Evolutionary conservation across 2,888 invertebrate genomes (phyloP).

Genomic region (Tenthredo livida): DNA sequence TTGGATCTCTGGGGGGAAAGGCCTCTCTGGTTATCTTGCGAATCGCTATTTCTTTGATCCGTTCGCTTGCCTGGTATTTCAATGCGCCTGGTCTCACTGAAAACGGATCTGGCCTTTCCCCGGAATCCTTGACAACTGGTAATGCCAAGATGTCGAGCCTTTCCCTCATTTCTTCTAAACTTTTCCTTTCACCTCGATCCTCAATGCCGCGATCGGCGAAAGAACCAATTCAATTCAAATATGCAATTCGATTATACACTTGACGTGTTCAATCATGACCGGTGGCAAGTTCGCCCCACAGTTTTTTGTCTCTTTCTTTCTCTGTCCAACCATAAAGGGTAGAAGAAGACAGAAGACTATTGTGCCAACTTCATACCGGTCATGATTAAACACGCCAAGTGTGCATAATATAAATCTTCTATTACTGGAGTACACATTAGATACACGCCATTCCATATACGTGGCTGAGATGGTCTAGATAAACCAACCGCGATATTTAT

Average conservation of each 20-base stretch:
- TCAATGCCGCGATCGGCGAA: background rate
- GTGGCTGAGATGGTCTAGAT: background rate
- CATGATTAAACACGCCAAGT: too few species aligned
- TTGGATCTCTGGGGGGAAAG: conserved; percentile 58
- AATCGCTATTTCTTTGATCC: conserved; percentile 59
- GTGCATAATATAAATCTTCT: background rate
- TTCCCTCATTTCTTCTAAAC: conserved; percentile 57
- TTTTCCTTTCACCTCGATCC: conserved; percentile 58
- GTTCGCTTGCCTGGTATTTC: conserved; percentile 62
- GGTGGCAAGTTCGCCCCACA: too few species aligned
- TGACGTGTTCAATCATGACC: too few species aligned
- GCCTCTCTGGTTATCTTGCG: conserved; percentile 49
- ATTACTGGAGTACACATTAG: background rate
- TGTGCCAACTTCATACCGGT: too few species aligned
- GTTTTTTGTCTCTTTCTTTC: too few species aligned
- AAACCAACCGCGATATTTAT: conserved; percentile 11
- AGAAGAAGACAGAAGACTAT: too few species aligned
- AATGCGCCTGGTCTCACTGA: conserved; percentile 64
- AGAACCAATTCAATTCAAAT: background rate
- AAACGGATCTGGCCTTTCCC: conserved; percentile 61
- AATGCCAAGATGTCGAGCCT: conserved; percentile 61
- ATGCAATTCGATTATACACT: too few species aligned
- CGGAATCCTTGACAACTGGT: conserved; percentile 57
- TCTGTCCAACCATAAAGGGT: too few species aligned
- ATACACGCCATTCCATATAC: background rate